Base-by-base conservation (phyloP, 2,113 vertebrate species). In the Hyperopisus bebe region DNA sequence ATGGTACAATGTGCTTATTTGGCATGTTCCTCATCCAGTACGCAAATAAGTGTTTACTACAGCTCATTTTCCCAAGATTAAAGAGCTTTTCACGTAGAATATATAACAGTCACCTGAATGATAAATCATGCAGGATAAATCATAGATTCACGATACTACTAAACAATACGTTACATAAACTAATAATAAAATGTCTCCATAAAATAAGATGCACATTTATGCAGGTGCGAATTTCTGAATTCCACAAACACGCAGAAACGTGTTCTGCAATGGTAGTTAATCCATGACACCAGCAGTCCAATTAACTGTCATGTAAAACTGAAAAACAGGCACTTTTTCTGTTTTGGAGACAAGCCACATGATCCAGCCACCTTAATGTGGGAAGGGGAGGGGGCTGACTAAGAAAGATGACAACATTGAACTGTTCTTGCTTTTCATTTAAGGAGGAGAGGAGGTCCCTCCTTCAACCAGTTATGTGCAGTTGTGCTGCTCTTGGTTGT, bases 191-290 rank as follows among this genome's bases (percentile, higher is more conserved):
- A 44, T 10, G 53, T 62, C 87, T 47, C 31, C 1, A 62, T 88
- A 58, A 88, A 84, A 88, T 48, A 47, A 88, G 35, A 19, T 47
- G 19, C 39, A 55, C 27, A 62, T 55, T 66, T 39, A 11, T n/a
- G 55, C 55, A 62, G 87, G 55, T 62, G 19, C 50, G 90, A 90
- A 85, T 91, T 93, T 92, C 84, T 53, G 92, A 74, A 91, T 90
- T 92, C 91, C 91, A 92, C 91, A 91, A 87, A 87, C 94, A 92
- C 88, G 95, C 93, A 90, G 85, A 88, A 94, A 92, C 95, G 90
- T 44, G 92, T 92, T 90, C 84, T 82, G 53, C 89, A 91, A 48
- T 74, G 90, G 87, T 91, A 88, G 90, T 92, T 94, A 90, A 93
- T 93, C 92, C 90, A 87, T 50, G 88, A 13, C 31, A 89, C 90